phyloP scores from a whole-genome alignment of 2,797 vertebrate genomes.

The Adelosebastes latens region DNA sequence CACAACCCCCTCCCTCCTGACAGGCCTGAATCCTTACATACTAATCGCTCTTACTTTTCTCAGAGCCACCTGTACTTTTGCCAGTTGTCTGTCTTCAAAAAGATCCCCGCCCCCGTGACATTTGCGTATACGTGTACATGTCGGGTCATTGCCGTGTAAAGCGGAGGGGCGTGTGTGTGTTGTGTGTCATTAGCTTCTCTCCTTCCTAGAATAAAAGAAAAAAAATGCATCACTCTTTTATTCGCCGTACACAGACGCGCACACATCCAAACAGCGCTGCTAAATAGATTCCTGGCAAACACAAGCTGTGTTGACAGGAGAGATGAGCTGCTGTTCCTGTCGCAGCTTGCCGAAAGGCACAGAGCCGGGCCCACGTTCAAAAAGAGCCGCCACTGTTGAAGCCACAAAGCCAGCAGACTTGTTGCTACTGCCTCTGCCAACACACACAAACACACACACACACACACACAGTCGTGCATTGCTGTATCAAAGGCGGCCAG shows the following conservation, averaged over 20 bases:
- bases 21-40: slow-evolving; percentile 26
- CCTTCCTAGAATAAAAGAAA: slow-evolving; percentile 59
- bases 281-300: slow-evolving; percentile 82
- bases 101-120: slow-evolving; percentile 59
- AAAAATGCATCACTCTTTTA: slow-evolving; percentile 69
- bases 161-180: slow-evolving; percentile 54
- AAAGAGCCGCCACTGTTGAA: slow-evolving; percentile 69
- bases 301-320: slow-evolving; percentile 84
- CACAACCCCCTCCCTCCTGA: slow-evolving; percentile 7
- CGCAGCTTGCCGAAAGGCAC: slow-evolving; percentile 75
- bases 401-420: slow-evolving; percentile 76
- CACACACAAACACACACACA: slow-evolving; percentile 64
- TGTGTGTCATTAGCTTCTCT: slow-evolving; percentile 65
- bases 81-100: slow-evolving; percentile 66
- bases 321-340: slow-evolving; percentile 83
- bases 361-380: slow-evolving; percentile 65
- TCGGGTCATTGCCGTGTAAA: slow-evolving; percentile 61
- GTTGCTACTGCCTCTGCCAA: slow-evolving; percentile 80
- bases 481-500: slow-evolving; percentile 79
- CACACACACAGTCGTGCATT: slow-evolving; percentile 38
- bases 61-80: slow-evolving; percentile 61
- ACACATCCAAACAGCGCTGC: slow-evolving; percentile 68
- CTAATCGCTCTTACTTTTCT: slow-evolving; percentile 52
- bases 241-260: slow-evolving; percentile 59
- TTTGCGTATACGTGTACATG: slow-evolving; percentile 61